Conservation (phyloP, 2,888 invertebrate species). For the Oscheius sp. region DNA sequence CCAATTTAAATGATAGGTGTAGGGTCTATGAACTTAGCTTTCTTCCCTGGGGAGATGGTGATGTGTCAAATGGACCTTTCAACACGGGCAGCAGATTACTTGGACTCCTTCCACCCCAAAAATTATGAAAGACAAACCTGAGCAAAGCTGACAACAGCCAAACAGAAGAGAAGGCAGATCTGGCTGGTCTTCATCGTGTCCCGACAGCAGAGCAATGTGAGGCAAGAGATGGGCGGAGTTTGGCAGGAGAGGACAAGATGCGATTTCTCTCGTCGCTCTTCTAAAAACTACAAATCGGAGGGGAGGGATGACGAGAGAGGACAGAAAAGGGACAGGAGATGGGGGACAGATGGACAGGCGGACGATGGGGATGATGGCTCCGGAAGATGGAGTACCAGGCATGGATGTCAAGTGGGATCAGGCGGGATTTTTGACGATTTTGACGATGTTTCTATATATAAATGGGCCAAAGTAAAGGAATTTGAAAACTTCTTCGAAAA, state of each 20-base stretch:
- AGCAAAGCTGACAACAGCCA: neutral
- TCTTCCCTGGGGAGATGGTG: neutral
- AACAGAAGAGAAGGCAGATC: constrained; percentile 10
- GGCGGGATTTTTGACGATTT: too few relatives aligned
- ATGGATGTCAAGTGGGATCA: neutral
- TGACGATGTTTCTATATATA: too few relatives aligned
- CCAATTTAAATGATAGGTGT: too few relatives aligned
- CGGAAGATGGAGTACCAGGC: neutral
- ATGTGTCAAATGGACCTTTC: neutral
- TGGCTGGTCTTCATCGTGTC: constrained; percentile 29
- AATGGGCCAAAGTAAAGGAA: too few relatives aligned
- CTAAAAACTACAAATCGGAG: neutral
- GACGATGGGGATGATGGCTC: neutral
- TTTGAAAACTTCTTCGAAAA: too few relatives aligned
- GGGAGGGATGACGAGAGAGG: neutral
- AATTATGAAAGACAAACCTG: constrained; percentile 9
- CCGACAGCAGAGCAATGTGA: neutral
- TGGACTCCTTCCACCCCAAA: too few relatives aligned
- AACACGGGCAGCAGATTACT: too few relatives aligned
- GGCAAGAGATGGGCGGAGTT: constrained; percentile 12
- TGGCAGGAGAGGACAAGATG: neutral
- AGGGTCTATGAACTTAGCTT: too few relatives aligned
- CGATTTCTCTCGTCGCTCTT: constrained; percentile 4
- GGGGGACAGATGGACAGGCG: neutral
- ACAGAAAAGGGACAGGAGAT: neutral